phyloP scores from a whole-genome alignment of 2,113 vertebrate species.

The Calidris pygmaea region DNA sequence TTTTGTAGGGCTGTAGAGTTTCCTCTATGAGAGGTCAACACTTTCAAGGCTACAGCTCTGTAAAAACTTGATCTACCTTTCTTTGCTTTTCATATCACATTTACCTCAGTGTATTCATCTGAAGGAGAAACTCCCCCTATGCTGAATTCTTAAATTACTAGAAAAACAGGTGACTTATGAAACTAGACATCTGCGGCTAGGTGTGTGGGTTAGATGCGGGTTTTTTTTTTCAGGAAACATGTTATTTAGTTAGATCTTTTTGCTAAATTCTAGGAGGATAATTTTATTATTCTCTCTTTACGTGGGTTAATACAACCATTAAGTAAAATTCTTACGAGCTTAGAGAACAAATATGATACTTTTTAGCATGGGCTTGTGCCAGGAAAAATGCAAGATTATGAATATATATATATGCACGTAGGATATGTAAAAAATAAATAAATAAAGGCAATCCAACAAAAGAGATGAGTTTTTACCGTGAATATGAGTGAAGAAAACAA shows the following conservation, averaged over 20 bases:
- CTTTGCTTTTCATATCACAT: neutral
- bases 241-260: neutral
- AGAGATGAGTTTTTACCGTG: neutral
- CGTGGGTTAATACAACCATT: neutral
- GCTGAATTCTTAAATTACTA: neutral
- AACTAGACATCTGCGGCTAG: neutral
- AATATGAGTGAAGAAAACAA: neutral
- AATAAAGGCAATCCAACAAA: neutral
- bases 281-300: neutral
- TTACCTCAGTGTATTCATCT: neutral
- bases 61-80: neutral
- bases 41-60: neutral
- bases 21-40: neutral
- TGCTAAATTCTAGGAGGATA: neutral
- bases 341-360: neutral
- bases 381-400: neutral
- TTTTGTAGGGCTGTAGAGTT: neutral
- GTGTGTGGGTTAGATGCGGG: neutral
- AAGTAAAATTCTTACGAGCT: neutral
- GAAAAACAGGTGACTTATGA: neutral
- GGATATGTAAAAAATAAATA: neutral
- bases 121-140: neutral
- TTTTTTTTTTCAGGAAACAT: neutral
- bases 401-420: neutral
- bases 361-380: neutral